phyloP scores from a whole-genome alignment of 1,140 invertebrate species.

The Drosophila sp. region DNA sequence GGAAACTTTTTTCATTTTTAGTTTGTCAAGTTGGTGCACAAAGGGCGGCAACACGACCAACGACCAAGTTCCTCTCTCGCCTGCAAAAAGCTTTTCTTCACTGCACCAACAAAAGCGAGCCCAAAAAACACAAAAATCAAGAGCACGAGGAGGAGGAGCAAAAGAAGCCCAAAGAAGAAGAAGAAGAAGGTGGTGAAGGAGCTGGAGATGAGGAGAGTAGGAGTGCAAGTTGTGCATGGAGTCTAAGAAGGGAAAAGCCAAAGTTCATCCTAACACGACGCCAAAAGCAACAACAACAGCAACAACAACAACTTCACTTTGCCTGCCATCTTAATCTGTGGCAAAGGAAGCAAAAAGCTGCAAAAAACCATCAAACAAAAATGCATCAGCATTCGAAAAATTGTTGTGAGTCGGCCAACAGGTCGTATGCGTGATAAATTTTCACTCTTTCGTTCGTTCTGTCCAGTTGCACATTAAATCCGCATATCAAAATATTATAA shows the following conservation, averaged over 20 bases:
- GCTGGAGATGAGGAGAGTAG: neutral
- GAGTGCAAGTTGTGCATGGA: neutral
- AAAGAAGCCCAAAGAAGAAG: slow-evolving; percentile 25
- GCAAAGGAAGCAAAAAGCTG: neutral
- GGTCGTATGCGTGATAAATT: slow-evolving; percentile 7
- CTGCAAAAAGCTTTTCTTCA: slow-evolving; percentile 59
- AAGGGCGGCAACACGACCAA: slow-evolving; percentile 47
- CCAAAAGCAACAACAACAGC: slow-evolving; percentile 1
- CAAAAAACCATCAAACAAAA: neutral
- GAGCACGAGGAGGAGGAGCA: slow-evolving; percentile 20
- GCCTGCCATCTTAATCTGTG: slow-evolving; percentile 15
- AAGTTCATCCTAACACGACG: slow-evolving; percentile 16
- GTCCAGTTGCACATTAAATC: slow-evolving; percentile 22
- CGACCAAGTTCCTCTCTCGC: slow-evolving; percentile 51
- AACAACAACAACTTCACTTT: slow-evolving; percentile 22
- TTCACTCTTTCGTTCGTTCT: neutral
- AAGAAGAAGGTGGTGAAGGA: neutral
- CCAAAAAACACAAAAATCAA: slow-evolving; percentile 24
- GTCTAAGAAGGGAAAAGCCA: slow-evolving; percentile 10
- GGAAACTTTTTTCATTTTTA: slow-evolving; percentile 80
- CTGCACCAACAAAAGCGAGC: slow-evolving; percentile 58
- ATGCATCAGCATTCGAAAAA: neutral
- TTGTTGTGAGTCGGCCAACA: neutral
- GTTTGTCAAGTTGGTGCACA: slow-evolving; percentile 78
- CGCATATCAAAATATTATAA: slow-evolving; percentile 49